Evolutionary conservation across 2,113 vertebrate species (phyloP), one percentile per base, ranked within the genome.

Genomic region (Coptodon bakossiorum): DNA sequence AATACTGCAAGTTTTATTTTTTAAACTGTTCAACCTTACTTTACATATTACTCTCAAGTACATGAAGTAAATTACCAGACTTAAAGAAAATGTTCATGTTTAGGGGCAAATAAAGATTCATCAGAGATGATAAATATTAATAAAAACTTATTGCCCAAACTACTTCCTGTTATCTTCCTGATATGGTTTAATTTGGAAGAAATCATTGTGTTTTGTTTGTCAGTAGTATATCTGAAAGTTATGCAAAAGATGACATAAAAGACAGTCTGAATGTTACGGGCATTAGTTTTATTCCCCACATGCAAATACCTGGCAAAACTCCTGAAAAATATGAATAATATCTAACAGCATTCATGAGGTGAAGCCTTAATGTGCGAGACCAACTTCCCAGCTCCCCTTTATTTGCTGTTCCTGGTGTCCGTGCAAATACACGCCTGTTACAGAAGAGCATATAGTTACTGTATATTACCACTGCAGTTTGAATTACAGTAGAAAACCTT

Each of bases 341-440:
- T 29, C 40, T 50, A 48, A 19, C 27, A 19, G 9, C 43, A 76
- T 76, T 29, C 14, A 29, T 76, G 43, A 29, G 24, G 43, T 48
- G 6, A 12, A 48, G 14, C 43, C 9, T 0, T 19, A 76, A 19
- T 12, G 22, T 71, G 36, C 0, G 0, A 43, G 34, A 22, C 34
- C 61, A 66, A 38, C 34, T 66, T 66, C 19, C 61, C 61, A 66
- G 22, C 66, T 22, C 13, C 7, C 40, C 40, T 45, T 16, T 27
- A 73, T 76, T 73, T 76, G 16, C 43, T 50, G 0, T 0, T 45
- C 9, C 71, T 50, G 16, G 27, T 78, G 27, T 50, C 14, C 0
- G 9, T 16, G 40, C 16, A 2, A 31, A 76, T 76, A 14, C 24
- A 48, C 4, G 10, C 0, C 43, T 50, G 27, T 78, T 31, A n/a